These are phyloP conservation scores for Myocastor coypus DNA, from an alignment of 2,113 vertebrate genomes.

Conservation along the genomic window DNA sequence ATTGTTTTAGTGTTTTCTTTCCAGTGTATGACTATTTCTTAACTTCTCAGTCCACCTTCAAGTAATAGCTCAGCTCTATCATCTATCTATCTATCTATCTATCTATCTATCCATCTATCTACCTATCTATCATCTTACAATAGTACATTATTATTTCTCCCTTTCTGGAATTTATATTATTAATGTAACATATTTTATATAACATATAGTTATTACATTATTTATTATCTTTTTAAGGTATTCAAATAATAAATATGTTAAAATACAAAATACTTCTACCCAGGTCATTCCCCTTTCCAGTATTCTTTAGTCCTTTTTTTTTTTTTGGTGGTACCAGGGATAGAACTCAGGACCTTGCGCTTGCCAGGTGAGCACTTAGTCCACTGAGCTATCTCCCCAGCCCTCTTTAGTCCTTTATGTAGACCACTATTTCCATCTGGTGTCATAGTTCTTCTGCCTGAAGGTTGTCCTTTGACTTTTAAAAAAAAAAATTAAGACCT, in stretches of 20 bases:
- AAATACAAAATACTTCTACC: neutral
- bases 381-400: too few species aligned
- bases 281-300: neutral
- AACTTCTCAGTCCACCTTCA: neutral
- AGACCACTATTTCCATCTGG: neutral
- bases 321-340: too few species aligned
- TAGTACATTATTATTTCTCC: neutral
- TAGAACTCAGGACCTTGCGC: too few species aligned
- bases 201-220: neutral
- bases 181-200: neutral
- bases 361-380: too few species aligned
- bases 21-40: neutral
- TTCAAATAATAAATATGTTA: neutral
- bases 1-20: conserved; percentile 17
- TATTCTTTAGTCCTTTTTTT: neutral
- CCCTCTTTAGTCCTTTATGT: too few species aligned
- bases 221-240: neutral
- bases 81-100: neutral
- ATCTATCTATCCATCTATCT: neutral
- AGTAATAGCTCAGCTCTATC: neutral
- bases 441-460: neutral
- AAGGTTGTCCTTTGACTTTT: neutral
- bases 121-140: neutral
- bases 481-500: too few species aligned
- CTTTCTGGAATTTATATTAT: neutral